Evolutionary conservation across 1,140 invertebrate genomes (phyloP).

Genomic region (Pectinophora gossypiella): DNA sequence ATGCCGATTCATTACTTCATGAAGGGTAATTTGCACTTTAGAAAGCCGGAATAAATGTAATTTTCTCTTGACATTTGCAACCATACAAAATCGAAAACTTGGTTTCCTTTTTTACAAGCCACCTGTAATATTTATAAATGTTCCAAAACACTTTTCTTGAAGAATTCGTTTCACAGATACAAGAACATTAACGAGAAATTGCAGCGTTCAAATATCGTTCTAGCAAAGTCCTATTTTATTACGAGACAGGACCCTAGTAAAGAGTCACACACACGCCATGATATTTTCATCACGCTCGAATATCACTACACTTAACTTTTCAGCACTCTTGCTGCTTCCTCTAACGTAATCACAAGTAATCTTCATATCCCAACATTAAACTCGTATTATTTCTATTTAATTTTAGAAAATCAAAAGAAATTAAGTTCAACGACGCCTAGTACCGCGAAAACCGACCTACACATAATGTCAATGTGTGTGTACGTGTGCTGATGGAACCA

Average conservation of each 20-base stretch:
- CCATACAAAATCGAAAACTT: slow-evolving; percentile 55
- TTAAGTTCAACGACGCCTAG: slow-evolving; percentile 59
- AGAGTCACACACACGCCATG: slow-evolving; percentile 59
- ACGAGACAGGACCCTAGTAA: slow-evolving; percentile 39
- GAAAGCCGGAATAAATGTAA: slow-evolving; percentile 27
- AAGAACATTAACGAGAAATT: slow-evolving; percentile 37
- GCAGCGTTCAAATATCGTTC: slow-evolving; percentile 33
- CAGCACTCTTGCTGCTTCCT: slow-evolving; percentile 10
- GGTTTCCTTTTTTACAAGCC: slow-evolving; percentile 56
- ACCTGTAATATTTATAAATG: slow-evolving; percentile 14
- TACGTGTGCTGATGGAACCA: too few relatives aligned
- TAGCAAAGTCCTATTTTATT: slow-evolving; percentile 64
- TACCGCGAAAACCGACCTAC: slow-evolving; percentile 61
- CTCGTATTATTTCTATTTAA: slow-evolving; percentile 21
- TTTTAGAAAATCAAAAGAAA: slow-evolving; percentile 41
- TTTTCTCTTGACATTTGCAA: slow-evolving; percentile 30
- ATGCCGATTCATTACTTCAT: slow-evolving; percentile 17
- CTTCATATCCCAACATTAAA: slow-evolving; percentile 30
- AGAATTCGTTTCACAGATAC: slow-evolving; percentile 25
- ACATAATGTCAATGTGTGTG: too few relatives aligned
- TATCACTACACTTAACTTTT: background rate
- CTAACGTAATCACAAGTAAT: slow-evolving; percentile 22
- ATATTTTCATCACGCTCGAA: slow-evolving; percentile 31
- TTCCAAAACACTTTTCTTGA: slow-evolving; percentile 24
- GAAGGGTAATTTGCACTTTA: slow-evolving; percentile 23